These are phyloP conservation scores for Myrmecobius fasciatus DNA, from an alignment of 2,113 vertebrate genomes.

Conservation along the genomic window DNA sequence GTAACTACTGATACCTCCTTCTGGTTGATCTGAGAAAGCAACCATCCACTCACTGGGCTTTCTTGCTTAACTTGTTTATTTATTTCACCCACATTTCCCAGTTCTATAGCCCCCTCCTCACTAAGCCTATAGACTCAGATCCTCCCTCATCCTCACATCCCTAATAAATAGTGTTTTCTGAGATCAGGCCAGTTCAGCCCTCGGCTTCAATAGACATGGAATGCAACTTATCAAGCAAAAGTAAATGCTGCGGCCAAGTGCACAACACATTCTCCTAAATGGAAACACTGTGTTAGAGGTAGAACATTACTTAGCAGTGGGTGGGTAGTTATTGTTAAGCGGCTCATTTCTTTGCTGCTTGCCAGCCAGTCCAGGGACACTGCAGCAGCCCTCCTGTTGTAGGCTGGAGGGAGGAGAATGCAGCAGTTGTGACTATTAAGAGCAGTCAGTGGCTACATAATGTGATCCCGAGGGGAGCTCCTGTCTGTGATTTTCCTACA, in stretches of 20 bases:
- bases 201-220: slow-evolving; percentile 31
- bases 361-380: slow-evolving; percentile 4
- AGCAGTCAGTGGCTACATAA: slow-evolving; percentile 38
- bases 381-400: neutral
- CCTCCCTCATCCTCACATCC: neutral
- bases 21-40: neutral
- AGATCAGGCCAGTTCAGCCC: neutral
- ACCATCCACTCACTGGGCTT: neutral
- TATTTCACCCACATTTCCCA: neutral
- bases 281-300: slow-evolving; percentile 51
- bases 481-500: slow-evolving; percentile 38
- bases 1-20: neutral
- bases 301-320: slow-evolving; percentile 61
- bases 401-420: neutral
- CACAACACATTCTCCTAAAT: slow-evolving; percentile 51
- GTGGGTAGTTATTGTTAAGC: slow-evolving; percentile 56
- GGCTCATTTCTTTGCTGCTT: slow-evolving; percentile 34
- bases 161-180: slow-evolving; percentile 2
- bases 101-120: neutral
- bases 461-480: slow-evolving; percentile 37
- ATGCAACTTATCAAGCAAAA: slow-evolving; percentile 30
- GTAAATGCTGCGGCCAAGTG: slow-evolving; percentile 46
- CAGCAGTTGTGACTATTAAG: neutral
- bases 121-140: neutral
- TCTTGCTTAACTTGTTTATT: slow-evolving; percentile 21